phyloP scores from a whole-genome alignment of 2,797 vertebrate species.

The Coracias cyanogaster region DNA sequence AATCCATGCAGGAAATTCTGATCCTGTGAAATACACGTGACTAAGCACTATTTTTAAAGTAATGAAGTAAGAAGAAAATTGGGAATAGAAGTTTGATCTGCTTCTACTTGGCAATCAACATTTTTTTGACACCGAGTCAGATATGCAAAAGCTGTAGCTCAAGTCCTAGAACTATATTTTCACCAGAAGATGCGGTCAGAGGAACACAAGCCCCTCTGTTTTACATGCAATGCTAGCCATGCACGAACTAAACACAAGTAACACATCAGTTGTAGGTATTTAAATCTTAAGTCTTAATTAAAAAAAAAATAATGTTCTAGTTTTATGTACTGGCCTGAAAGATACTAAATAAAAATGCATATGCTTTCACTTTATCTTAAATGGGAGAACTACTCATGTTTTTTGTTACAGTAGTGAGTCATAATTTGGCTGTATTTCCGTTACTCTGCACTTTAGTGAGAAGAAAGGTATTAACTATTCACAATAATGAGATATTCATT shows the following conservation, averaged over 20 bases:
- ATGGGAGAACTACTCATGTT: neutral
- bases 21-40: neutral
- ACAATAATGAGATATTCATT: neutral
- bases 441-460: neutral
- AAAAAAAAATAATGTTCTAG: neutral
- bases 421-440: neutral
- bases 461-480: neutral
- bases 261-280: neutral
- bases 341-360: neutral
- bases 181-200: neutral
- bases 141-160: neutral
- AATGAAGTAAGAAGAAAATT: neutral
- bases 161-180: neutral
- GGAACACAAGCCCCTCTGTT: neutral
- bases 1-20: neutral
- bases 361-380: neutral
- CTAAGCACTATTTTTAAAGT: neutral
- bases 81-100: neutral
- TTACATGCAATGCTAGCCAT: neutral
- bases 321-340: neutral
- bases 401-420: neutral
- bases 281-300: neutral
- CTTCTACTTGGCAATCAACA: neutral
- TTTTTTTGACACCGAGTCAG: neutral
- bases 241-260: neutral